Base-by-base conservation (phyloP, 1,140 invertebrate genomes). In the Chlorops oryzae region DNA sequence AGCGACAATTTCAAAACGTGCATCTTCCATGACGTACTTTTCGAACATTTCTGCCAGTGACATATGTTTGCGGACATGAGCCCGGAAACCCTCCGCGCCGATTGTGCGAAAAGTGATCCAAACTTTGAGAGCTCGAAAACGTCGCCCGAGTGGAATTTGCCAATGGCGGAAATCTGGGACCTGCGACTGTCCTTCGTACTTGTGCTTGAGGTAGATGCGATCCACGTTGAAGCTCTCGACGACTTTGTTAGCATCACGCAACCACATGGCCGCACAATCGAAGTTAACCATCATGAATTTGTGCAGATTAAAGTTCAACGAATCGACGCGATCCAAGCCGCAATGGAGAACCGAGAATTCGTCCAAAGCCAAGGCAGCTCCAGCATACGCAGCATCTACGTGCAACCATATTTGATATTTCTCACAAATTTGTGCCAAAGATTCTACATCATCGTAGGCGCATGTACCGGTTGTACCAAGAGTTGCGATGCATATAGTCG, bases 201-300 rank as follows among this genome's bases (percentile, higher is more conserved):
- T 67, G 61, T 88, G 83, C 57, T 83, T 79, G 47, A 96, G 71
- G 63, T 98, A 98, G 22, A 96, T 83, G 50, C 94, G 83, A 59
- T 98, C 91, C 1, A 98, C 88, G 65, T 86, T 90, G 70, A 98
- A 97, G 3, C 92, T 84, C 68, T 90, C 80, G 45, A 90, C 81
- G 7, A 96, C 74, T 54, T 87, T 78, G 50, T 78, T 81, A 7
- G 87, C 81, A 67, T 95, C 82, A 63, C 86, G 88, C 2, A 96
- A 81, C 88, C 88, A 91, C 78, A 90, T 78, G 3, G 84, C 82
- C 1, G 91, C 92, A 63, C 90, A 94, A 66, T 97, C 94, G 54
- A 95, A 96, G 65, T 92, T 94, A 0, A 91, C 81, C 20, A 94
- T 74, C 71, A 97, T 76, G 85, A 91, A 96, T 73, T 97, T 96